phyloP scores from a whole-genome alignment of 2,797 vertebrate species.

The Argyrosomus regius region DNA sequence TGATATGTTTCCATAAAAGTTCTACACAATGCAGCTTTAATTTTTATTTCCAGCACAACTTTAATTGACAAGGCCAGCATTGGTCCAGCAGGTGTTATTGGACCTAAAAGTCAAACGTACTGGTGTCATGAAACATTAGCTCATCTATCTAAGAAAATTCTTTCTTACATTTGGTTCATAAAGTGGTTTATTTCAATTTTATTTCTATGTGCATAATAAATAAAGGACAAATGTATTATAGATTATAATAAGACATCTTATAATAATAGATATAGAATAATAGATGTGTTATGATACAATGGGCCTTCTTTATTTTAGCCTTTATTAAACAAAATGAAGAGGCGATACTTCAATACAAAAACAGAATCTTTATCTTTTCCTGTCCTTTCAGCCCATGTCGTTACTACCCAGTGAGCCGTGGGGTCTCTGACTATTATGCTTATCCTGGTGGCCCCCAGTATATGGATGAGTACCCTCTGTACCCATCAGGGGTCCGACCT shows the following conservation, averaged over 20 bases:
- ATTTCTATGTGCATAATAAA: neutral
- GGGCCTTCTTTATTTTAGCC: neutral
- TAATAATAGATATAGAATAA: neutral
- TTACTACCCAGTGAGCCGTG: conserved; percentile 87
- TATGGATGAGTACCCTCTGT: conserved; percentile 91
- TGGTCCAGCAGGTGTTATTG: too few species aligned
- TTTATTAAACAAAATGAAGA: neutral
- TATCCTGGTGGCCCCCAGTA: conserved; percentile 89
- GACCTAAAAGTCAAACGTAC: too few species aligned
- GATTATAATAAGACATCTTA: neutral
- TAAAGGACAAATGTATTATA: neutral
- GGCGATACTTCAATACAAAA: too few species aligned
- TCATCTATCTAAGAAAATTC: too few species aligned
- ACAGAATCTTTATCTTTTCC: neutral
- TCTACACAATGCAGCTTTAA: too few species aligned
- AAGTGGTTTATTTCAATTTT: neutral
- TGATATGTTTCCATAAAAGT: too few species aligned
- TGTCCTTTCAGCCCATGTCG: conserved; percentile 86
- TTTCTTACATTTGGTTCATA: neutral
- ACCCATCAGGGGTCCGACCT: conserved; percentile 89
- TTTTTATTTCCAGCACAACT: too few species aligned
- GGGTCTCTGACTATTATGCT: conserved; percentile 89
- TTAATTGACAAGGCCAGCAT: too few species aligned
- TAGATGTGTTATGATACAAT: neutral
- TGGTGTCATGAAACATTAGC: too few species aligned